These are phyloP conservation scores for Plebejus melissa DNA, from an alignment of 2,888 invertebrate genomes.

Conservation along the genomic window DNA sequence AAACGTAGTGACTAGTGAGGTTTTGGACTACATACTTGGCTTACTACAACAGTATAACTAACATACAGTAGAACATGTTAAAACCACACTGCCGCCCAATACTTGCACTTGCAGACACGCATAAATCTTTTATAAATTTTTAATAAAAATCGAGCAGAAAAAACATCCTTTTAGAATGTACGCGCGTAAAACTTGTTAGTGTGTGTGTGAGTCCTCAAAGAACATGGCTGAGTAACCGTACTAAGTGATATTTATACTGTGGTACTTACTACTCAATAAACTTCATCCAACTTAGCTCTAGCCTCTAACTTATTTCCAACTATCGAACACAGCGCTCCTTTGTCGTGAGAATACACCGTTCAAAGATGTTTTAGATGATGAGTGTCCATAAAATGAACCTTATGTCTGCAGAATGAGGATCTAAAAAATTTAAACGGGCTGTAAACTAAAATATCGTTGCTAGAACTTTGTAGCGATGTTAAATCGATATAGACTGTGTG, in stretches of 20 bases:
- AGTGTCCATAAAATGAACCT: background rate
- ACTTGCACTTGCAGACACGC: no score
- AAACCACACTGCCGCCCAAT: no score
- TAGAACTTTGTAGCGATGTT: slow-evolving; percentile 32
- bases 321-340: slow-evolving; percentile 15
- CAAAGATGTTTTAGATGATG: background rate
- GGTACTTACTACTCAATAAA: background rate
- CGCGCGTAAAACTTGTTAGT: no score
- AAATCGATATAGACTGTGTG: slow-evolving; percentile 36
- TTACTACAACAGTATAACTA: no score
- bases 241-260: background rate
- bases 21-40: no score
- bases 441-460: slow-evolving; percentile 32
- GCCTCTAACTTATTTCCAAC: background rate
- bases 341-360: slow-evolving; percentile 4
- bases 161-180: background rate
- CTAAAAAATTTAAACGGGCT: background rate
- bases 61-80: no score
- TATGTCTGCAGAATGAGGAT: background rate
- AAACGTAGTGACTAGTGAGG: no score
- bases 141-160: no score
- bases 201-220: no score
- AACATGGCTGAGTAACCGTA: background rate
- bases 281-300: background rate
- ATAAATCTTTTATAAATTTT: no score